Percentiles rank a stretch among this genome's conserved stretches.
phyloP scores from a whole-genome alignment of 2,113 vertebrate genomes.

The Dolichallabes microphthalmus region DNA sequence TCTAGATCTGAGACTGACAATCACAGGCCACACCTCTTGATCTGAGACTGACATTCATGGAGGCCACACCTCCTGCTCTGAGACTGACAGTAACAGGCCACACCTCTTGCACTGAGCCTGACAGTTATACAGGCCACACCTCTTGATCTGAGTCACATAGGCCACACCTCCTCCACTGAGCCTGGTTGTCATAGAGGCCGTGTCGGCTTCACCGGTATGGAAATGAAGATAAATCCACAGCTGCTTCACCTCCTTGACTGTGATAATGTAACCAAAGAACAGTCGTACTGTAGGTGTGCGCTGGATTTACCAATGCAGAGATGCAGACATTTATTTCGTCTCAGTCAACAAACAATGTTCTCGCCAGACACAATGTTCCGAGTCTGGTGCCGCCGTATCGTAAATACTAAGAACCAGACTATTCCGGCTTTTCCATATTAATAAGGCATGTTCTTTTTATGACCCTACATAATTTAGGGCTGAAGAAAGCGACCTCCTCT shows the following conservation, averaged over 20 bases:
- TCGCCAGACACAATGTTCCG: background rate
- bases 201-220: no score
- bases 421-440: slow-evolving; percentile 3
- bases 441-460: slow-evolving; percentile 23
- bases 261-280: background rate
- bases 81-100: no score
- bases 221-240: background rate
- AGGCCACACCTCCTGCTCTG: no score
- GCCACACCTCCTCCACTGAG: no score
- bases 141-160: no score
- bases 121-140: no score
- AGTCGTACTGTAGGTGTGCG: no score
- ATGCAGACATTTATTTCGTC: background rate
- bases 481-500: background rate
- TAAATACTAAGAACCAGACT: background rate
- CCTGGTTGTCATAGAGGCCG: no score
- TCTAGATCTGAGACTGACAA: no score
- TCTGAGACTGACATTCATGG: no score
- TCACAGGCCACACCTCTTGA: no score
- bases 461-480: slow-evolving; percentile 26
- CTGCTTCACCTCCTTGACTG: background rate
- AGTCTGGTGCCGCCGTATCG: background rate
- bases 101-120: no score
- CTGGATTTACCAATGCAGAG: background rate
- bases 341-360: background rate